phyloP scores from a whole-genome alignment of 2,797 vertebrate genomes.

The Acanthis flammea region DNA sequence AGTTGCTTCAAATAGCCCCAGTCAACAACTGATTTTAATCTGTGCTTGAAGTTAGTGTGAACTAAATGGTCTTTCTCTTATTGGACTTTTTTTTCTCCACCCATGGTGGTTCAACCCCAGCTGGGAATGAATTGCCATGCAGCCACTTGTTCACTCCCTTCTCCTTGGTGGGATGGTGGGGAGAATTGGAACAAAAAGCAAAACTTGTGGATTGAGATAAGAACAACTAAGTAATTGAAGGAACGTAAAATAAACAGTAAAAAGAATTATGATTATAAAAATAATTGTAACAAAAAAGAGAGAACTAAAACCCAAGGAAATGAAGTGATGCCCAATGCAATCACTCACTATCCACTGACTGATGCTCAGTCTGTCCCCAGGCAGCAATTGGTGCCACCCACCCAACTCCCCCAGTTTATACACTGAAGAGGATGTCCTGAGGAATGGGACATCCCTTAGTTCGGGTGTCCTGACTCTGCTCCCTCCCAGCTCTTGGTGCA shows the following conservation, averaged over 20 bases:
- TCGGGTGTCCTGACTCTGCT: background rate
- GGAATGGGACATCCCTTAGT: background rate
- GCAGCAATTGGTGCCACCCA: background rate
- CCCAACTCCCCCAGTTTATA: background rate
- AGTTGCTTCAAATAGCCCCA: background rate
- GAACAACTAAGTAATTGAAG: background rate
- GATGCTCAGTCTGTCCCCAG: background rate
- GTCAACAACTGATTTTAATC: background rate
- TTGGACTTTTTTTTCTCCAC: background rate
- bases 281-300: background rate
- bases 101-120: background rate
- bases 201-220: background rate
- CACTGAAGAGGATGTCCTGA: background rate
- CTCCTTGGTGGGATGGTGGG: background rate
- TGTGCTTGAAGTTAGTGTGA: background rate
- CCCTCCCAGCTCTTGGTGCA: background rate
- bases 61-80: background rate
- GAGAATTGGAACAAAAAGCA: background rate
- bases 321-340: background rate
- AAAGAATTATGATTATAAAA: background rate
- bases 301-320: background rate
- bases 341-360: background rate
- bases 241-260: background rate
- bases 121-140: background rate
- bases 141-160: background rate